Evolutionary conservation across 2,888 invertebrate genomes (phyloP), one percentile per base, ranked within the genome.

Genomic region (Dicyrtoma fusca): DNA sequence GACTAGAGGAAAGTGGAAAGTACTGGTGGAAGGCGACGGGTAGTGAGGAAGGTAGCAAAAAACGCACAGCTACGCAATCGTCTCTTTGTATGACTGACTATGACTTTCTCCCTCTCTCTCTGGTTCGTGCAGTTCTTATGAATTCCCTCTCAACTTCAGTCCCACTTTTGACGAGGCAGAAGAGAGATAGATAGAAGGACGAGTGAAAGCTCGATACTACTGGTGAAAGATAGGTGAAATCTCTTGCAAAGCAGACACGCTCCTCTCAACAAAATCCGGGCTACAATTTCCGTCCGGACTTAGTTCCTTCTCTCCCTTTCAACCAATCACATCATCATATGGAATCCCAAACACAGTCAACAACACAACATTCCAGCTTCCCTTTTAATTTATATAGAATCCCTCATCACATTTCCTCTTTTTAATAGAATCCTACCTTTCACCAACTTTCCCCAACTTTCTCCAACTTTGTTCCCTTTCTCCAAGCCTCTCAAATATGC

Each of bases 181-280:
- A 11, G 23, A 23, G 13, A 21, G 55, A 49, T 14, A 49, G 49
- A 49, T 13, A 49, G 14, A 13, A 49, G 11, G 49, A 49, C 49
- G 14, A 49, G 49, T 4, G 49, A 49, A 49, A 49, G 11, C n/a
- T 49, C 34, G 34, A 34, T 34, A 34, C 34, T 34, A 8, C 34
- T 34, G 34, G 34, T 34, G 34, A 34, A 34, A 34, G 34, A 34
- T 34, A 34, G 34, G 3, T 34, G 34, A 34, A 34, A 34, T 3
- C 34, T 8, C 34, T 34, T 34, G 17, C 5, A 49, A 14, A 49
- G 13, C 49, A 49, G 49, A 49, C 13, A 49, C 49, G 49, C 53
- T 55, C 19, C 21, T 11, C 21, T 19, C 53, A 55, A 55, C 53
- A 57, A 57, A 57, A 57, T 26, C 57, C 57, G 57, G 17, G 17